Base-by-base conservation (phyloP, 2,113 vertebrate genomes). In the Zapus hudsonius region DNA sequence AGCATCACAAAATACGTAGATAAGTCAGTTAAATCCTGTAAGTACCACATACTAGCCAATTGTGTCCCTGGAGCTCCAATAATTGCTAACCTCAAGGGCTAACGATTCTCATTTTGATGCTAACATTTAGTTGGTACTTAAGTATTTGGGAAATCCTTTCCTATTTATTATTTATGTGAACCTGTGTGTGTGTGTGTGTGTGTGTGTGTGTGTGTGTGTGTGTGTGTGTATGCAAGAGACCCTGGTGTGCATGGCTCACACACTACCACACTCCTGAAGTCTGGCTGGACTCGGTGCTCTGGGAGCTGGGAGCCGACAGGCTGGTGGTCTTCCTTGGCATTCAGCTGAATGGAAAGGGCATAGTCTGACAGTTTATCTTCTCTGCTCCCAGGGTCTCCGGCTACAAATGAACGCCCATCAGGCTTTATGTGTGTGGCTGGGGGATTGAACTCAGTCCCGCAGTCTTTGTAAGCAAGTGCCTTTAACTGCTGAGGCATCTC, bases 81-180 rank as follows among this genome's bases (percentile, higher is more conserved):
- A 59, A 17, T 52, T 40, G 36, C 64, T 78, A 61, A 91, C 20
- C 79, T 55, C 27, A 76, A 22, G 55, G 64, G 22, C 47, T 67
- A 74, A n/a, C 31, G 12, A 59, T 90, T 79, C 64, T 94, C 23
- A 15, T 64, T 67, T 7, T 36, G 55, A 63, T 0, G 0, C 59
- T 79, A 40, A 47, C 42, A 20, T 76, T 82, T 82, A n/a, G 73
- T 67, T 84, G 85, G 23, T 38, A n/a, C 87, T 90, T 64, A 44
- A 59, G 9, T 7, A 44, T 87, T 94, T 57, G 38, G 61, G 74
- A 92, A 84, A 92, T 89, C 36, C 25, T 85, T 85, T 93, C 70
- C 12, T 79, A 12, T 61, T 29, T 80, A 22, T 82, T 44, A 12
- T 61, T 29, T 80, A 22, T 82, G 33, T 52, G 52, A 10, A 52